Conservation (phyloP, 2,113 vertebrate genomes). For the Penelope pileata region DNA sequence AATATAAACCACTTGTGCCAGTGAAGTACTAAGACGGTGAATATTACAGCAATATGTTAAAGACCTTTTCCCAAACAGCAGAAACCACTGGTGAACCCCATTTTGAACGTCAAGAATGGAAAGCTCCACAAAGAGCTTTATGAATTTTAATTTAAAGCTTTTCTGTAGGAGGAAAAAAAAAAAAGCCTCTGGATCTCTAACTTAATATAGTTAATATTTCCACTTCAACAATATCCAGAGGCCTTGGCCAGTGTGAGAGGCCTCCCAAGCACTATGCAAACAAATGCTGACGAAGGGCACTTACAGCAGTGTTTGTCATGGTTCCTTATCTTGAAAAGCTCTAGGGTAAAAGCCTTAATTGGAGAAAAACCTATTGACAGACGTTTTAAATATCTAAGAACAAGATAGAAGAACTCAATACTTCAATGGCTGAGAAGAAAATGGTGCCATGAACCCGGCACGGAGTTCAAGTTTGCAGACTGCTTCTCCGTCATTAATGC, state of each 20-base stretch:
- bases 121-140: background rate
- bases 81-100: background rate
- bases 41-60: background rate
- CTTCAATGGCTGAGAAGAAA: background rate
- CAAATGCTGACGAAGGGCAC: slow-evolving; percentile 30
- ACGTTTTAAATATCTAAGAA: background rate
- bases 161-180: background rate
- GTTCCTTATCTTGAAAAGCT: slow-evolving; percentile 29
- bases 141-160: background rate
- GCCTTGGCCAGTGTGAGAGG: background rate
- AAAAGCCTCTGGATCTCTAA: background rate
- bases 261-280: slow-evolving; percentile 23
- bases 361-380: background rate
- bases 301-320: background rate
- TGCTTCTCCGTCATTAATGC: background rate
- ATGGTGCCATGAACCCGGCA: background rate
- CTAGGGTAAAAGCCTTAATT: background rate
- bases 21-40: background rate
- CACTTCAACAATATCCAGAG: slow-evolving; percentile 3
- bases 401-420: background rate
- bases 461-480: background rate
- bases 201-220: background rate
- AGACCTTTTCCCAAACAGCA: background rate
- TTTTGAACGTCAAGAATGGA: background rate
- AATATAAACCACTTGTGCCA: background rate